These are phyloP conservation scores for Malurus alboscapulatus DNA, from an alignment of 2,113 vertebrate genomes.

Conservation along the genomic window DNA sequence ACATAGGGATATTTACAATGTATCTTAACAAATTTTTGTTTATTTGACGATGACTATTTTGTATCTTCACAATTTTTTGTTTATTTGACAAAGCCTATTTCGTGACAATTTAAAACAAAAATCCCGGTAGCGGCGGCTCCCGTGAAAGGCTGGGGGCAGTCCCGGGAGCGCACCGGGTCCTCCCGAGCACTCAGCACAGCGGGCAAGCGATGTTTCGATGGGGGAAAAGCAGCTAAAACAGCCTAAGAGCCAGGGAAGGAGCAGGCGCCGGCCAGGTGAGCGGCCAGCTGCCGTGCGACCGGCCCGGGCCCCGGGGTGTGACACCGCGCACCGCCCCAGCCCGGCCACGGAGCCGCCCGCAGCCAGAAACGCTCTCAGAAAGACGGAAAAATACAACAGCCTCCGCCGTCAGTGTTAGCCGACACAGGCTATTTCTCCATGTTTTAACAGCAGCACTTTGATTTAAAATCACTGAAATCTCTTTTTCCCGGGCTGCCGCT, in stretches of 20 bases:
- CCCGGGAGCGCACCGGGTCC: rapidly evolving
- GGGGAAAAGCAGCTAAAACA: not conserved
- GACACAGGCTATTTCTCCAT: not conserved
- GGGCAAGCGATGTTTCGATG: too few species aligned
- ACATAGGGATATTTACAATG: rapidly evolving
- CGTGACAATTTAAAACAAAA: not conserved
- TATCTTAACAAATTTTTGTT: not conserved
- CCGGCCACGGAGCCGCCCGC: not conserved
- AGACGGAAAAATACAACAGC: not conserved
- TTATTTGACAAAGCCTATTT: not conserved
- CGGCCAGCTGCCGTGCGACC: not conserved
- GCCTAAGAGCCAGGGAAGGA: rapidly evolving
- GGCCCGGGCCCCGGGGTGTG: rapidly evolving
- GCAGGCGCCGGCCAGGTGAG: rapidly evolving
- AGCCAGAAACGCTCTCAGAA: not conserved
- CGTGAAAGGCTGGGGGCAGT: rapidly evolving
- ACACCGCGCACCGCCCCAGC: not conserved
- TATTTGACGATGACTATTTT: not conserved
- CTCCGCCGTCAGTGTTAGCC: rapidly evolving
- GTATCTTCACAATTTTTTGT: not conserved
- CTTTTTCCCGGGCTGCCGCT: not conserved
- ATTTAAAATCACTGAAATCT: not conserved
- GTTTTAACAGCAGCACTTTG: too few species aligned
- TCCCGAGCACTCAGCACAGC: rapidly evolving
- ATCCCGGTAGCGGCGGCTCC: rapidly evolving